Conservation (phyloP, 2,888 invertebrate species). For the Hoplodrina blanda region DNA sequence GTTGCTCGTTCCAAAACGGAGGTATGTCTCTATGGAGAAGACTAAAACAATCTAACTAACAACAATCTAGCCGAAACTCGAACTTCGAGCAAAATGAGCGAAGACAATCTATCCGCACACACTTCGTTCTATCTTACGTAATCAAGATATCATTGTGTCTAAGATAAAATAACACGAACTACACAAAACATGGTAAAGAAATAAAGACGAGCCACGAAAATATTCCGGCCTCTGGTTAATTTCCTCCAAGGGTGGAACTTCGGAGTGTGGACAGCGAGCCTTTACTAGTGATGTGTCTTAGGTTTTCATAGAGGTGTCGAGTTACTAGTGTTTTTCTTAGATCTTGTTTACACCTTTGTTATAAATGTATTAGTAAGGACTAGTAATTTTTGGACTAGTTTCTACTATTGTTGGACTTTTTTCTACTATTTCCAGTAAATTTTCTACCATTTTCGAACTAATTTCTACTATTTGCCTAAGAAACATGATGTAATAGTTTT, state of each 20-base stretch:
- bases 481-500: too few relatives aligned
- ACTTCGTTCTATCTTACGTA: conserved; percentile 37
- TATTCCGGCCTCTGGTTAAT: conserved; percentile 65
- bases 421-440: too few relatives aligned
- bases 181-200: conserved; percentile 55
- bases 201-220: conserved; percentile 59
- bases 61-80: conserved; percentile 17
- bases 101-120: conserved; percentile 26
- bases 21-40: too few relatives aligned
- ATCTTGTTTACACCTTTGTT: too few relatives aligned
- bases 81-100: background rate
- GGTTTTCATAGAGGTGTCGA: background rate
- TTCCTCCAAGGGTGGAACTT: conserved; percentile 64
- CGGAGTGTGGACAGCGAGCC: conserved; percentile 54
- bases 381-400: background rate
- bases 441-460: too few relatives aligned
- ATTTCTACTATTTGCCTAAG: too few relatives aligned
- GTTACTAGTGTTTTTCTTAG: background rate
- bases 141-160: conserved; percentile 59
- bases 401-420: too few relatives aligned
- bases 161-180: conserved; percentile 55
- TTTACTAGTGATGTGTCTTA: conserved; percentile 51
- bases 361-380: too few relatives aligned
- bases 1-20: too few relatives aligned
- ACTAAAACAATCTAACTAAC: background rate